Conservation (phyloP, 2,888 invertebrate species). For the Rhingia campestris region DNA sequence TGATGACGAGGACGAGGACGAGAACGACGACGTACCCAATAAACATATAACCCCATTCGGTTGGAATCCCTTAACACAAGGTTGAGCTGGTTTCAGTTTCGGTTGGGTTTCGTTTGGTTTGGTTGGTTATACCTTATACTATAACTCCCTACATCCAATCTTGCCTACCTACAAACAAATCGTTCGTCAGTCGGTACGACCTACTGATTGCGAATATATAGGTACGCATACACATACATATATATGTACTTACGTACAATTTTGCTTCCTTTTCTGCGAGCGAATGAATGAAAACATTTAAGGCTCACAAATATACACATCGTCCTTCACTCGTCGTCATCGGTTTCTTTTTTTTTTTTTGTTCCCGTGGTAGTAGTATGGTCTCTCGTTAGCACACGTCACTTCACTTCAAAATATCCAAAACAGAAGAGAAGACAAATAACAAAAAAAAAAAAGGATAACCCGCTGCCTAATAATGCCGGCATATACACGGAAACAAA, state of each 20-base stretch:
- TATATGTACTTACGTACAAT: conserved; percentile 30
- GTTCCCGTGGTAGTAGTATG: conserved; percentile 37
- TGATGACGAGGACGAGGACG: conserved; percentile 32
- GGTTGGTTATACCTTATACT: conserved; percentile 42
- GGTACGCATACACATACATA: conserved; percentile 11
- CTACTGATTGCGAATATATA: conserved; percentile 20
- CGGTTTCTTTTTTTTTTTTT: conserved; percentile 11
- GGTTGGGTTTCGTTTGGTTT: neutral
- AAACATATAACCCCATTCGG: conserved; percentile 71
- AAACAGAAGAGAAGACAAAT: conserved; percentile 56
- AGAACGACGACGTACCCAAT: conserved; percentile 60
- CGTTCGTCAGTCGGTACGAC: conserved; percentile 20
- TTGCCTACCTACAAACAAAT: conserved; percentile 25
- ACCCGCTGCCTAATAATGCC: conserved; percentile 67
- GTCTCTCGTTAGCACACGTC: conserved; percentile 72
- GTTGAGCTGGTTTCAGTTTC: conserved; percentile 24
- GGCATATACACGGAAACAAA: conserved; percentile 62
- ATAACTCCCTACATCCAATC: conserved; percentile 52
- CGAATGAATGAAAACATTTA: conserved; percentile 69
- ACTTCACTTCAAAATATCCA: conserved; percentile 72
- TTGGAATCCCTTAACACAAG: conserved; percentile 67
- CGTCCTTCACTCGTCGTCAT: conserved; percentile 45
- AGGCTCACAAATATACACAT: conserved; percentile 48
- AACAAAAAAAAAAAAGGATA: conserved; percentile 55
- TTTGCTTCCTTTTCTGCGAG: conserved; percentile 66